These are phyloP conservation scores for Pluvialis apricaria DNA, from an alignment of 2,113 vertebrate genomes.

Conservation along the genomic window DNA sequence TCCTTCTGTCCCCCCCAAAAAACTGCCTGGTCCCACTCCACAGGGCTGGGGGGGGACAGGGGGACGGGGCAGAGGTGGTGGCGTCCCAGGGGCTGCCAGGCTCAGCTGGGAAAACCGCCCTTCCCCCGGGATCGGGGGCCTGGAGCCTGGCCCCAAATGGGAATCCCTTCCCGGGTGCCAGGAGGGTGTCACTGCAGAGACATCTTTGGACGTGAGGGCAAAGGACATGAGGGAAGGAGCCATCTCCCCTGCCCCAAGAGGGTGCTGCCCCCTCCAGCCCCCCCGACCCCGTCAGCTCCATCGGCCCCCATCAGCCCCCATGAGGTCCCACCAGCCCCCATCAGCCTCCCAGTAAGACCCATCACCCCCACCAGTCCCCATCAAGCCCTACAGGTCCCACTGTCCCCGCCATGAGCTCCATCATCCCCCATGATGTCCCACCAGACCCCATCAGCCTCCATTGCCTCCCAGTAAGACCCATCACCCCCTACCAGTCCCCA, in stretches of 20 bases:
- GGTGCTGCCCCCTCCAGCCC: neutral
- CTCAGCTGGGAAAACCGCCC: neutral
- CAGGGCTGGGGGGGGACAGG: too few species aligned
- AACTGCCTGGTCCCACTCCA: accelerated
- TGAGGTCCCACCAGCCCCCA: neutral
- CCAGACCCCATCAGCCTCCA: neutral
- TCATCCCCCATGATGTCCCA: neutral
- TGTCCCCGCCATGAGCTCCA: neutral
- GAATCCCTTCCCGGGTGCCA: neutral
- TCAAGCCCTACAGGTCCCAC: neutral
- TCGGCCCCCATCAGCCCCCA: neutral
- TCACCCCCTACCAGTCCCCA: neutral
- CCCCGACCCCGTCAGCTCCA: neutral
- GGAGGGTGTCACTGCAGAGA: neutral
- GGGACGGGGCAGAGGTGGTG: neutral
- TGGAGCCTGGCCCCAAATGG: neutral
- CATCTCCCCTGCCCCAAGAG: neutral
- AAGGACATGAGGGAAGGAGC: too few species aligned
- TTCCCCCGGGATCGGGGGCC: neutral
- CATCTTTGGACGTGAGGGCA: accelerated
- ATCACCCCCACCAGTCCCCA: neutral
- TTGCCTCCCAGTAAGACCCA: too few species aligned
- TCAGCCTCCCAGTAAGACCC: neutral
- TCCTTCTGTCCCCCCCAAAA: neutral
- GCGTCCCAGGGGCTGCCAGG: neutral